Evolutionary conservation across 2,113 vertebrate species (phyloP), one percentile per base, ranked within the genome.

Genomic region (Otus sunia): DNA sequence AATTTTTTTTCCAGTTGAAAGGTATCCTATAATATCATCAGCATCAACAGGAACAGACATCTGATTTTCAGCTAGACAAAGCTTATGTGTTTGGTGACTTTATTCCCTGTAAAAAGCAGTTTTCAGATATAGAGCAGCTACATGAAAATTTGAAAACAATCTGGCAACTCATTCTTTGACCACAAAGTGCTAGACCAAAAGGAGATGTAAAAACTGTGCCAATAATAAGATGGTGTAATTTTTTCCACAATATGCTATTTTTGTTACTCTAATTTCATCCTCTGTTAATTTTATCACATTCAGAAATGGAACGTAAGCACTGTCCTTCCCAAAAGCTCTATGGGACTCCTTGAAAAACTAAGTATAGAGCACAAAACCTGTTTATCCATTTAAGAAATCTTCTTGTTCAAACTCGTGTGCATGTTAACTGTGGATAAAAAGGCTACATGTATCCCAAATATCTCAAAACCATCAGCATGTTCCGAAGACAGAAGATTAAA

Each of bases 1-100:
- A 94, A 96, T 97, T 98, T 96, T 96, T 93, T 96, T 97, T 98
- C 96, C 96, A 96, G 94, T 68, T 97, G 96, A 97, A 98, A 97
- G 91, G 67, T 94, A 98, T 91, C 94, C 93, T 97, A 77, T 96
- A 97, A 97, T 97, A 97, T 97, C 94, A 97, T 67, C 93, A 97
- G 77, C 91, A 95, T 94, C 95, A 96, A 97, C 68, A 89, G 72
- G 83, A 97, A 97, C 60, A 96, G 94, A 97, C 78, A 82, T 73
- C 80, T 89, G 94, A 93, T 97, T 97, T 97, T 97, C 91, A 97
- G 80, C 86, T n/a, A 98, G 78, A 97, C 66, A 97, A 96, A 96
- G 71, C 90, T 96, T 96, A 83, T 74, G 41, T 3, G 1, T 74
- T 93, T 85, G 68, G 66, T 69, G 86, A 84, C 55, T 97, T 95